Conservation (phyloP, 2,888 invertebrate species). For the Dryococelus australis region DNA sequence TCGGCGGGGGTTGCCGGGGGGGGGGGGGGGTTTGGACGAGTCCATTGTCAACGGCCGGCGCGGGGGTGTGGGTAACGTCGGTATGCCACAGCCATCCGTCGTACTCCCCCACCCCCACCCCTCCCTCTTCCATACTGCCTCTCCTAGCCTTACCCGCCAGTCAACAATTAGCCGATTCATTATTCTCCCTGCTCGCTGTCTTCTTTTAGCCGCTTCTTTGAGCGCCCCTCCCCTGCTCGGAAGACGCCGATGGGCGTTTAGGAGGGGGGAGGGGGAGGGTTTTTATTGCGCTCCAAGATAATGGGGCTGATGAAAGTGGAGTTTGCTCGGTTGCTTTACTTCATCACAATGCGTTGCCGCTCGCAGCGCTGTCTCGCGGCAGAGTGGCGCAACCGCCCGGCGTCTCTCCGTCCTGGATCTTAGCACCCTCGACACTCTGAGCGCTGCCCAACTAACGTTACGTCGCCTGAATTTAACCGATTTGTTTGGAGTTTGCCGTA, state of each 20-base stretch:
- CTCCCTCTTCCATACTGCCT: neutral
- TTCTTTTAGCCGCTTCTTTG: neutral
- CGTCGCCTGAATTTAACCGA: too few relatives aligned
- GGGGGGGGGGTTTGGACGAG: neutral
- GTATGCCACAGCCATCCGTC: neutral
- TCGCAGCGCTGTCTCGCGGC: too few relatives aligned
- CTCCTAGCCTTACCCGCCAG: neutral
- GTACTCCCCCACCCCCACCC: too few relatives aligned
- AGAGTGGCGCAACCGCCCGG: too few relatives aligned
- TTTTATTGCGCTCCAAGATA: constrained; percentile 39
- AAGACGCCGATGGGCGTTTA: too few relatives aligned
- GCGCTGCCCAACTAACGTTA: too few relatives aligned
- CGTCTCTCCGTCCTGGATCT: too few relatives aligned
- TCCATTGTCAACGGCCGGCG: neutral
- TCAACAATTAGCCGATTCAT: constrained; percentile 30
- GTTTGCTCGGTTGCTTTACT: constrained; percentile 24
- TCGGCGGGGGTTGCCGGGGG: too few relatives aligned
- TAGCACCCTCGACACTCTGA: too few relatives aligned
- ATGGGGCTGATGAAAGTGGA: constrained; percentile 37
- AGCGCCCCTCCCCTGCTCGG: neutral
- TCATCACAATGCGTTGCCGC: neutral
- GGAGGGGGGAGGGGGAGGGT: neutral
- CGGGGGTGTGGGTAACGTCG: neutral
- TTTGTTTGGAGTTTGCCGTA: too few relatives aligned
- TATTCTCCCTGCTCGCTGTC: constrained; percentile 11